These are phyloP conservation scores for Protodeltote pygarga DNA, from an alignment of 2,888 invertebrate species.

Conservation along the genomic window DNA sequence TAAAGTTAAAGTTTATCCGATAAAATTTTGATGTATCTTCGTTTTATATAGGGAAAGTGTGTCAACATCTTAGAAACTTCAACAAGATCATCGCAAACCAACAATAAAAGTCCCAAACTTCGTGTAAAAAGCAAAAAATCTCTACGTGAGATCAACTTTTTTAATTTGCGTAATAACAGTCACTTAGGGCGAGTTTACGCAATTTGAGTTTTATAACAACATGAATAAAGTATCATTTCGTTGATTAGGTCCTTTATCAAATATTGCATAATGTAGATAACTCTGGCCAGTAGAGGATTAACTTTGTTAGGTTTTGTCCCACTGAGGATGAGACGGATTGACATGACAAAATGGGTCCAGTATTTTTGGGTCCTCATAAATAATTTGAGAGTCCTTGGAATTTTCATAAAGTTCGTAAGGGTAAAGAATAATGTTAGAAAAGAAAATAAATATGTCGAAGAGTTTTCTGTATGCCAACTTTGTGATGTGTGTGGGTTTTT, in stretches of 20 bases:
- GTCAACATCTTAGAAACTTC: conserved; percentile 2
- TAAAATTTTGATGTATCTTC: neutral
- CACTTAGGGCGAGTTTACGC: conserved; percentile 4
- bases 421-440: conserved; percentile 23
- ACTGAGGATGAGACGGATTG: conserved; percentile 45
- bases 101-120: conserved; percentile 25
- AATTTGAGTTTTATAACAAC: conserved; percentile 19
- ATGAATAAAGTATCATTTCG: conserved; percentile 18
- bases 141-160: conserved; percentile 16
- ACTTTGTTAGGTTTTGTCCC: conserved; percentile 40
- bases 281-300: conserved; percentile 28
- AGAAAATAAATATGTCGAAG: conserved; percentile 12
- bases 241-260: conserved; percentile 7
- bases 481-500: no score
- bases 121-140: conserved; percentile 21
- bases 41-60: neutral
- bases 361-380: conserved; percentile 44
- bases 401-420: conserved; percentile 20
- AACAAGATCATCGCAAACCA: conserved; percentile 2
- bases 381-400: conserved; percentile 33
- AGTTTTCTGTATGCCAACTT: no score
- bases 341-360: conserved; percentile 45
- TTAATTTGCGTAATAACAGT: conserved; percentile 22
- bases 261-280: conserved; percentile 19
- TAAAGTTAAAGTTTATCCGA: conserved; percentile 1